Evolutionary conservation across 2,797 vertebrate genomes (phyloP), one percentile per base, ranked within the genome.

Genomic region (Sorex maritimensis): DNA sequence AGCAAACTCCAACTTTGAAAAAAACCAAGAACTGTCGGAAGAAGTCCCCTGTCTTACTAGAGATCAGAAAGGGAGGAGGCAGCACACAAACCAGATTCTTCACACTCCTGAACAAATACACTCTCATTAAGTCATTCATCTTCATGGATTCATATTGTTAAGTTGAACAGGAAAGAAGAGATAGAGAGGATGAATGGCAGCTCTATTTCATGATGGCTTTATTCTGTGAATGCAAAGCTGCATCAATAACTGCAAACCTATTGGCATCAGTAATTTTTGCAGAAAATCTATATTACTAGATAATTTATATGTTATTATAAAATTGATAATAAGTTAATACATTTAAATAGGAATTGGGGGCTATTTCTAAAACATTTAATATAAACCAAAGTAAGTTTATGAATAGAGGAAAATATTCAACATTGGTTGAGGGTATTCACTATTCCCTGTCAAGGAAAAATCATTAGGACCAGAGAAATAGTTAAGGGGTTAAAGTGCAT

Each of bases 181-280:
- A 21, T 28, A 41, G 11, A 81, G 3, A 28, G n/a, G 6, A 81
- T 86, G 3, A 88, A 28, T 73, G 73, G 44, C 26, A 74, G 49
- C 41, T 74, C 11, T 69, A 67, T 38, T 77, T 71, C 41, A 84
- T 52, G 14, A 44, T 61, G 23, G 6, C 0, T 81, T 94, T 75
- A 46, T 81, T 92, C 26, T 67, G 74, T 28, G 49, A 93, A 93
- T 94, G 88, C 75, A 95, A 95, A 72, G 28, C 65, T 95, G 44
- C 85, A 79, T 90, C 24, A 86, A 88, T 21, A 85, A 34, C n/a
- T 78, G 44, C 4, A 65, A 65, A 65, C 52, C 69, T 84, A 19
- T 78, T n/a, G 65, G 4, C 84, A 23, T 75, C 28, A 71, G 38
- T 73, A 7, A 68, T 41, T 89, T 87, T 28, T 88, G 21, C n/a